Conservation (phyloP, 2,888 invertebrate genomes). For the Alsophila aescularia region DNA sequence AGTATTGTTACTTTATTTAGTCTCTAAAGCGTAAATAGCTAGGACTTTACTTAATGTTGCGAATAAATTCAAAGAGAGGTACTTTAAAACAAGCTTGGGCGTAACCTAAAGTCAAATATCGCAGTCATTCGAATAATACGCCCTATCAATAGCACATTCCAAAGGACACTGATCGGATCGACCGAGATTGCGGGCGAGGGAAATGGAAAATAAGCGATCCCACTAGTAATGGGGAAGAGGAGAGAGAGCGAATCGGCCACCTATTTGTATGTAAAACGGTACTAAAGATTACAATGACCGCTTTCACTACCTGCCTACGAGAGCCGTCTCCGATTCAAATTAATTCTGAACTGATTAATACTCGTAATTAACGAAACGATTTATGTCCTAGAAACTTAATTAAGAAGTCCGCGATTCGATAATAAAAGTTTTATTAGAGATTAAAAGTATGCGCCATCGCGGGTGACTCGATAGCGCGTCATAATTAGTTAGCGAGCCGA, state of each 20-base stretch:
- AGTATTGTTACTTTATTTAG: neutral
- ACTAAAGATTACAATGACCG: conserved; percentile 47
- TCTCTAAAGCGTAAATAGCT: conserved; percentile 10
- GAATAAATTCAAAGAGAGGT: neutral
- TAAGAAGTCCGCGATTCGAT: conserved; percentile 14
- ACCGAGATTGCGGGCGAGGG: conserved; percentile 54
- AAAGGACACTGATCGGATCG: conserved; percentile 40
- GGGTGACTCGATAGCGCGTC: conserved; percentile 65
- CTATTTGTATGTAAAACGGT: conserved; percentile 58
- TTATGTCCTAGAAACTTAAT: conserved; percentile 30
- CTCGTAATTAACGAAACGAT: conserved; percentile 32
- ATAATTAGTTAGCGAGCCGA: conserved; percentile 79
- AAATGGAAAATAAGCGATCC: conserved; percentile 61
- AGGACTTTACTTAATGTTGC: neutral
- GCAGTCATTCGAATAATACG: conserved; percentile 24
- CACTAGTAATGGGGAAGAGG: conserved; percentile 57
- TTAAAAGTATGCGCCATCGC: conserved; percentile 48
- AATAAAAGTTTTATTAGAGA: conserved; percentile 32
- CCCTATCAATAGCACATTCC: conserved; percentile 12
- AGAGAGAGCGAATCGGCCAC: conserved; percentile 53
- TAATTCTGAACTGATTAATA: conserved; percentile 35
- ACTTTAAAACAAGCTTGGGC: neutral
- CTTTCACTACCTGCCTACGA: conserved; percentile 42
- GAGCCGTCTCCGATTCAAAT: conserved; percentile 35
- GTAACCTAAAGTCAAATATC: neutral